Base-by-base conservation (phyloP, 2,888 invertebrate genomes). In the Netelia fuscicornis region DNA sequence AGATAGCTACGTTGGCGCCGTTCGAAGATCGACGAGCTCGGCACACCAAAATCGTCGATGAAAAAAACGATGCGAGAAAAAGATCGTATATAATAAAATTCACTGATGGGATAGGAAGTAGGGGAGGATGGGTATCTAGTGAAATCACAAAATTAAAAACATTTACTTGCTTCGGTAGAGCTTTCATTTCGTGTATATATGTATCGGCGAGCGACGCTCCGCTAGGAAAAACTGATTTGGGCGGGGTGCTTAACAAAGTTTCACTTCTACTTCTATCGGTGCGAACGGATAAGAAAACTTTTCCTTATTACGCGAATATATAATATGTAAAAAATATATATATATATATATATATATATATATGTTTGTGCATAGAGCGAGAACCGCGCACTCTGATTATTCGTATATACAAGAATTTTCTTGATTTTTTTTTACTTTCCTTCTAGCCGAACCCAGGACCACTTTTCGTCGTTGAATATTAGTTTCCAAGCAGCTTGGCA, bases 281-380 rank as follows among this genome's bases (percentile, higher is more conserved):
- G 67, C 81, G 84, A 85, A 75, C 74, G 81, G 84, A 85, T 85
- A 85, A 85, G 81, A 78, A 85, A 85, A 85, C 78, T 85, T 85
- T 85, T 79, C 70, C 81, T 81, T 81, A 78, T 85, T 85, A 84
- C 52, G 56, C 67, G 67, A 84, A 84, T 81, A 74, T 78, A 68
- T 68, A 74, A 48, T n/a, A 60, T 20, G 67, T 25, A 37, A 42
- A 17, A 13, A 44, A 9, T 52, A 3, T 44, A 65, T 65, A 64
- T 42, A n/a, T 65, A 58, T 64, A 44, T 70, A 25, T 67, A 78
- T 48, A 54, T n/a, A 8, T 2, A 23, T 23, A n/a, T 30, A 3
- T 30, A 3, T 30, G 30, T 30, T 2, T 30, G 30, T 30, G 6
- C 2, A 25, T 25, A 30, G 30, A 5, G 30, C 30, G 42, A 8